phyloP scores from a whole-genome alignment of 2,797 vertebrate genomes.

The Artibeus jamaicensis region DNA sequence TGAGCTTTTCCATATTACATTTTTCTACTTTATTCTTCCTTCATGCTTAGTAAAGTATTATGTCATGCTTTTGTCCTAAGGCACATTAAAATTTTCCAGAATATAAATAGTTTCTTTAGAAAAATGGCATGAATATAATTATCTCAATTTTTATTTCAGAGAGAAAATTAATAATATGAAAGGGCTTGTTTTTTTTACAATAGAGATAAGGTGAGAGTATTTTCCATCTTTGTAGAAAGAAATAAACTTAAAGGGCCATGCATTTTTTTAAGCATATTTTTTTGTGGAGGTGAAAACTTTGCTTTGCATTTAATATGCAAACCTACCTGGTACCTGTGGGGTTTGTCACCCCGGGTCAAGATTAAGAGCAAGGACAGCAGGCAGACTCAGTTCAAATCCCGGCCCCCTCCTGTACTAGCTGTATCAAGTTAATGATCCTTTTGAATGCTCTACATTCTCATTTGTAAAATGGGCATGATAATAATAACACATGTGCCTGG shows the following conservation, averaged over 20 bases:
- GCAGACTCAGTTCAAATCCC: background rate
- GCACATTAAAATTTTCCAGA: background rate
- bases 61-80: constrained; percentile 18
- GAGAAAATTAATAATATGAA: background rate
- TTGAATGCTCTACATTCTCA: background rate
- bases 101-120: background rate
- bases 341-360: background rate
- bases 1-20: background rate
- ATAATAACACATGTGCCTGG: background rate
- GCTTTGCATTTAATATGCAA: background rate
- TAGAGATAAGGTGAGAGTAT: background rate
- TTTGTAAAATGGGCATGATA: background rate
- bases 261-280: background rate
- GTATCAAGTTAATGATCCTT: background rate
- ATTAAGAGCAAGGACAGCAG: background rate
- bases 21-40: background rate
- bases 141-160: constrained; percentile 6
- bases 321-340: background rate
- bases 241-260: background rate
- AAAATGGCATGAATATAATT: constrained; percentile 8
- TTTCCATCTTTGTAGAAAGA: background rate
- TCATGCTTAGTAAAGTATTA: background rate
- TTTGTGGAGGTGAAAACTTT: background rate
- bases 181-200: background rate
- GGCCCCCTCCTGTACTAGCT: background rate